Evolutionary conservation across 2,888 invertebrate genomes (phyloP).

Genomic region (Cataglyphis albicans): DNA sequence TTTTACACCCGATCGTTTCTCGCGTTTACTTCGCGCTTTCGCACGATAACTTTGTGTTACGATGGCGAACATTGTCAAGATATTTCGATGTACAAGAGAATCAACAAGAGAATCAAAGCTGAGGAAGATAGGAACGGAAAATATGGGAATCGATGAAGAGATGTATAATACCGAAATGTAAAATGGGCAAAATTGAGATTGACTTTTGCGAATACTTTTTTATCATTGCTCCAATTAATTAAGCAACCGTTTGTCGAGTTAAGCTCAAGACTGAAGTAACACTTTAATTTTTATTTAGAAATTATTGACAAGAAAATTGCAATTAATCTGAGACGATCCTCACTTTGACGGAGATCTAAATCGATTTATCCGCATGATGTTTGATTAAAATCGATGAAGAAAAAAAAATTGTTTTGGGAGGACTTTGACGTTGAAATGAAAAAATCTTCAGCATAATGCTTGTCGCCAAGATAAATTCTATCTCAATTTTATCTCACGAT

Average conservation of each 20-base stretch:
- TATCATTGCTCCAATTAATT: neutral
- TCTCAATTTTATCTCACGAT: neutral
- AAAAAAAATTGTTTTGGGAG: neutral
- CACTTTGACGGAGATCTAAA: neutral
- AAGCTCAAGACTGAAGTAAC: neutral
- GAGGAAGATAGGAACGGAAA: neutral
- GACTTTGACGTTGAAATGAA: neutral
- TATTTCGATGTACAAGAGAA: neutral
- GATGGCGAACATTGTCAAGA: neutral
- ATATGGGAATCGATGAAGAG: neutral
- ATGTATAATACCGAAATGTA: neutral
- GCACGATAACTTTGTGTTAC: neutral
- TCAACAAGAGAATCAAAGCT: neutral
- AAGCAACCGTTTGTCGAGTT: neutral
- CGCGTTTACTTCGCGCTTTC: neutral
- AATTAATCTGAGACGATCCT: neutral
- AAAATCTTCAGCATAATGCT: neutral
- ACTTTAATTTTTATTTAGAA: neutral
- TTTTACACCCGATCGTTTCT: constrained; percentile 8
- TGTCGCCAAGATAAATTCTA: constrained; percentile 5
- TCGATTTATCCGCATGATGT: no score
- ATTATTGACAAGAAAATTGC: neutral
- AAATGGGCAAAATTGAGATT: neutral
- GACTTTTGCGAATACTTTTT: neutral
- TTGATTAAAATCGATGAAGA: neutral